These are phyloP conservation scores for Stylophora pistillata DNA, from an alignment of 64 coral and sea anemone genomes.

Conservation along the genomic window DNA sequence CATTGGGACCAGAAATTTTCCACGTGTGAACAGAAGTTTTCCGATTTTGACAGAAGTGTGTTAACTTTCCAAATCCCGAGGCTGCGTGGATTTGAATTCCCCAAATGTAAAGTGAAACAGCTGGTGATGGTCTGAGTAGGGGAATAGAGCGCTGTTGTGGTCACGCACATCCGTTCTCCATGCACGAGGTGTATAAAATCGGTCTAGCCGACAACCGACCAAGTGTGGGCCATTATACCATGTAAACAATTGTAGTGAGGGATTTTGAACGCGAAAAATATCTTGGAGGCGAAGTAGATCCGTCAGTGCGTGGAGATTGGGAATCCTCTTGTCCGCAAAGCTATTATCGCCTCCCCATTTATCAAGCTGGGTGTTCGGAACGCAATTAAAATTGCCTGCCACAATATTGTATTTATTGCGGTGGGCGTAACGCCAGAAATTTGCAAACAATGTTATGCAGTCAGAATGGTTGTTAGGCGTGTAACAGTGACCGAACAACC, in stretches of 20 bases:
- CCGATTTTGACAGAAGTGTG: no score
- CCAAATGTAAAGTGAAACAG: neutral
- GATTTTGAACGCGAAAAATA: neutral
- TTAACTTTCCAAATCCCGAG: no score
- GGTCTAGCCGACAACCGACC: neutral
- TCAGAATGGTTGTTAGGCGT: neutral
- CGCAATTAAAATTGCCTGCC: neutral
- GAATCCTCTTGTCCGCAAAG: neutral
- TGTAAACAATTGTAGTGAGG: neutral
- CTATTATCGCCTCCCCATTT: constrained; percentile 4
- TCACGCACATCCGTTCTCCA: neutral
- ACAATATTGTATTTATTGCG: neutral
- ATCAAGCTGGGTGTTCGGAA: neutral
- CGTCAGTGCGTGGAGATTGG: neutral
- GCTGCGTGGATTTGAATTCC: no score
- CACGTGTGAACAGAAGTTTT: neutral
- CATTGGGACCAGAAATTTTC: neutral
- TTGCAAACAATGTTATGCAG: neutral
- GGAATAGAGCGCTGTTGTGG: neutral
- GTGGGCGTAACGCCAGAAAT: neutral
- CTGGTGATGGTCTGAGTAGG: neutral
- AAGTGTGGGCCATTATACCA: neutral
- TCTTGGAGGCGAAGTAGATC: neutral
- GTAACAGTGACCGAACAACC: no score
- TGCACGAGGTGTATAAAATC: neutral